Conservation (phyloP, 2,113 vertebrate genomes). For the Semicossyphus pulcher region DNA sequence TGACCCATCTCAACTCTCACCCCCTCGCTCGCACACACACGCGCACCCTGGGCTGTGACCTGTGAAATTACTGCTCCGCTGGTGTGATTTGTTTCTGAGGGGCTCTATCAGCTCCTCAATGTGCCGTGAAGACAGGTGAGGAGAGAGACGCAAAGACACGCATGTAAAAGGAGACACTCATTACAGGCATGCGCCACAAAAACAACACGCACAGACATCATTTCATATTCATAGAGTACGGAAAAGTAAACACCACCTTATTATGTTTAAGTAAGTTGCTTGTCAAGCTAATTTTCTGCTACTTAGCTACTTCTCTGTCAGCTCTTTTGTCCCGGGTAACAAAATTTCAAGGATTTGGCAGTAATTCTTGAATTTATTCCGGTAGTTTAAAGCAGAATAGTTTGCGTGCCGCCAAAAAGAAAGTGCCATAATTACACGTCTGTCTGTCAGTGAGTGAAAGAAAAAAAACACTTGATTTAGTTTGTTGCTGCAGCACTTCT, state of each 20-base stretch:
- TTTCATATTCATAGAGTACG: slow-evolving; percentile 31
- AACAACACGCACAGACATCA: neutral
- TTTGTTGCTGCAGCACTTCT: slow-evolving; percentile 42
- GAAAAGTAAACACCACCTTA: neutral
- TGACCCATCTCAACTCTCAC: slow-evolving; percentile 77
- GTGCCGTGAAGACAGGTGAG: slow-evolving; percentile 75
- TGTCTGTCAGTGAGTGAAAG: slow-evolving; percentile 50
- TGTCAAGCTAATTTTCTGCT: slow-evolving; percentile 23
- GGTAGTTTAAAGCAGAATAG: slow-evolving; percentile 26
- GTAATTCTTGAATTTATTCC: slow-evolving; percentile 46
- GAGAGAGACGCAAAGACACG: slow-evolving; percentile 28
- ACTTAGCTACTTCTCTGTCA: slow-evolving; percentile 24
- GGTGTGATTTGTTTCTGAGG: slow-evolving; percentile 77
- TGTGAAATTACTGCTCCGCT: slow-evolving; percentile 81
- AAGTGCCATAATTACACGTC: slow-evolving; percentile 67
- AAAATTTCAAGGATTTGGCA: slow-evolving; percentile 26
- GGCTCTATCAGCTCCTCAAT: slow-evolving; percentile 78
- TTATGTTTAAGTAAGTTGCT: slow-evolving; percentile 22
- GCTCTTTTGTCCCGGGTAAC: slow-evolving; percentile 26
- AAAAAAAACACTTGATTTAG: slow-evolving; percentile 63
- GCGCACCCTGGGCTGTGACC: slow-evolving; percentile 74
- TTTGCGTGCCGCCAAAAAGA: slow-evolving; percentile 13
- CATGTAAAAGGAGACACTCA: slow-evolving; percentile 2
- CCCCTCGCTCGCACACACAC: slow-evolving; percentile 51
- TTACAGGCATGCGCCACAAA: slow-evolving; percentile 6